Evolutionary conservation across 2,888 invertebrate species (phyloP), one percentile per base, ranked within the genome.

Genomic region (Drosophila ustulata): DNA sequence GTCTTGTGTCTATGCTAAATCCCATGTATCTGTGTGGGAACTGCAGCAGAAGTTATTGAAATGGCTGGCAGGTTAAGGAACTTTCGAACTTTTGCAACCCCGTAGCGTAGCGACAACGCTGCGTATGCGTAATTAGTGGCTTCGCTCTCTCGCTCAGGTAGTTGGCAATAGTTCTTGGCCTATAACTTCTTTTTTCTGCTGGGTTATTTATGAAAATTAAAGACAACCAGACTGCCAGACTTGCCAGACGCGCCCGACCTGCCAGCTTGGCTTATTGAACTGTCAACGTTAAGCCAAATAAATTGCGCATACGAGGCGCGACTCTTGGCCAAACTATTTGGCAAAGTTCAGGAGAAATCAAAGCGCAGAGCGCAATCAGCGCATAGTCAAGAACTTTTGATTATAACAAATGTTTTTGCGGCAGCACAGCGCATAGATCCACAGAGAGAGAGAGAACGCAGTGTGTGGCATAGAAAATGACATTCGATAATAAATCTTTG

Each of bases 91-190:
- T 82, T 75, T 67, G 41, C 61, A 68, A 59, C 77, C 80, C 71
- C 59, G 56, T 67, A 18, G 45, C 32, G 32, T 1, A 8, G 55
- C 37, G 55, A n/a, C 70, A 58, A 73, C 88, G 71, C 49, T 70
- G 78, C 87, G 90, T 90, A 91, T 89, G 89, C 87, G 90, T 90
- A 90, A 90, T 90, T 90, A 91, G 84, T 80, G 65, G 75, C 71
- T 65, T 50, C 52, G 53, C 52, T 58, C 63, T 61, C 55, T 62
- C 74, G 59, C 55, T 64, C 74, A 83, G 89, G 89, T 80, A 70
- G 86, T 76, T 75, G 47, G 39, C 66, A 55, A 74, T 74, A 70
- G 67, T 89, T 72, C 59, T 49, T 71, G 66, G 52, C 55, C 80
- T 50, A 65, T 13, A 78, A 69, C 59, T 78, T 76, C 26, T 55